A percentile compares a stretch with the other conserved stretches of the same genome.
Evolutionary conservation across 2,888 invertebrate genomes (phyloP).

Genomic region (Orgyia antiqua): DNA sequence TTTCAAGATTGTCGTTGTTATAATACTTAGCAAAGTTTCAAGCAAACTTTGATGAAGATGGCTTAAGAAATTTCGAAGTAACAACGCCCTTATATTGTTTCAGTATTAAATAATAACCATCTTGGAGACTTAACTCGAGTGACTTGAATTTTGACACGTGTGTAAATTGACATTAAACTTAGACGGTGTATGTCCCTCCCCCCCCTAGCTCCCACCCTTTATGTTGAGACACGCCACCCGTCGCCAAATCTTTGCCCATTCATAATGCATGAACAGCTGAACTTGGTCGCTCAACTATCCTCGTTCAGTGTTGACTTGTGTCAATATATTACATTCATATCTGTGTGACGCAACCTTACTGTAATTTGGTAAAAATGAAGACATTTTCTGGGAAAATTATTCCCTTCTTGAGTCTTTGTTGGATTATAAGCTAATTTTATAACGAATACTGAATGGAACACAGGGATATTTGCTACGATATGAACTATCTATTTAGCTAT

Average conservation of each 20-base stretch:
- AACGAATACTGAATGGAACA: too few relatives aligned
- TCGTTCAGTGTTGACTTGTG: conserved; percentile 19
- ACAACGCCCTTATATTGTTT: conserved; percentile 4
- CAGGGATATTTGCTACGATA: too few relatives aligned
- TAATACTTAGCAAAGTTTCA: too few relatives aligned
- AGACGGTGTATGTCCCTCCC: conserved; percentile 10
- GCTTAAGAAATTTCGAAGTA: too few relatives aligned
- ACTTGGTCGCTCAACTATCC: conserved; percentile 23
- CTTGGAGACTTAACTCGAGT: conserved; percentile 19
- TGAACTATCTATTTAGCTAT: too few relatives aligned
- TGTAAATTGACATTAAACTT: conserved; percentile 31
- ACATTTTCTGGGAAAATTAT: too few relatives aligned
- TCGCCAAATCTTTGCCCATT: conserved; percentile 29
- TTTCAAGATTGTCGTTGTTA: too few relatives aligned
- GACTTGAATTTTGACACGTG: conserved; percentile 23
- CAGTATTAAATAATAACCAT: conserved; percentile 27
- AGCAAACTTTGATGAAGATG: too few relatives aligned
- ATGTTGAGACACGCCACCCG: conserved; percentile 17
- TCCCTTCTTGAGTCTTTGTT: too few relatives aligned
- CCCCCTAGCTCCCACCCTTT: not conserved
- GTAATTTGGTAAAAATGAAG: conserved; percentile 12
- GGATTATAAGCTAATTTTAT: too few relatives aligned
- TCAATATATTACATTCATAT: conserved; percentile 29
- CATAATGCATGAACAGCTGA: conserved; percentile 33
- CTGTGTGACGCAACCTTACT: conserved; percentile 6